Conservation (phyloP, 2,797 vertebrate species). For the Luscinia luscinia region DNA sequence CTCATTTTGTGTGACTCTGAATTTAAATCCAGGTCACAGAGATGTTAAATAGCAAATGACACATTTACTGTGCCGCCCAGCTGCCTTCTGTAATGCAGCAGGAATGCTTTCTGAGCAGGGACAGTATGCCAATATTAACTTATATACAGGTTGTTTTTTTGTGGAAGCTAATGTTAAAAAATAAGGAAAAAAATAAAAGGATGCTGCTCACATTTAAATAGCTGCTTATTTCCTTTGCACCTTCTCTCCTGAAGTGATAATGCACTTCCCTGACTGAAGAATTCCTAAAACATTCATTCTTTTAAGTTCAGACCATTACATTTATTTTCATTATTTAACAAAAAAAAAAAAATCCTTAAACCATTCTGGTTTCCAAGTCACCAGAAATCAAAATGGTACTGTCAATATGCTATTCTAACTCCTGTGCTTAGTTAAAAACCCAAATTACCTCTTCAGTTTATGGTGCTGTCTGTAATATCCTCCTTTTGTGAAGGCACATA, state of each 20-base stretch:
- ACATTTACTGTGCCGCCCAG: conserved; percentile 81
- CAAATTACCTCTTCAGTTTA: neutral
- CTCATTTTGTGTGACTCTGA: conserved; percentile 75
- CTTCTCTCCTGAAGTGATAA: conserved; percentile 52
- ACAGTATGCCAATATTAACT: conserved; percentile 70
- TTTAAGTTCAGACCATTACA: neutral
- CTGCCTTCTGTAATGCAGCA: conserved; percentile 75
- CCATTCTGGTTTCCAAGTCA: neutral
- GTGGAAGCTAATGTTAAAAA: conserved; percentile 51
- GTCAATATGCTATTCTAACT: conserved; percentile 17
- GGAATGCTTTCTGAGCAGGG: conserved; percentile 72
- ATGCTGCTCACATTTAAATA: conserved; percentile 68
- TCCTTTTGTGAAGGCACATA: neutral
- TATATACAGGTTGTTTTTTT: conserved; percentile 66
- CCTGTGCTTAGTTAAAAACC: conserved; percentile 36
- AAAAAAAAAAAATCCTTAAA: too few species aligned
- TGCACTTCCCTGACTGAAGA: conserved; percentile 15
- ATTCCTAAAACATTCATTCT: conserved; percentile 11
- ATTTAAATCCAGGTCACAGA: conserved; percentile 86
- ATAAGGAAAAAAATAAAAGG: conserved; percentile 20
- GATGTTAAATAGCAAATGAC: conserved; percentile 82
- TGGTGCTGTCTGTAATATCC: neutral
- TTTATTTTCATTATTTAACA: conserved; percentile 1
- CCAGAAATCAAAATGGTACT: conserved; percentile 9
- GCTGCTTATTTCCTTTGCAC: conserved; percentile 60